A percentile compares a stretch with the other conserved stretches of the same genome.
Conservation (phyloP, 2,113 vertebrate species). For the Emydura subglobosa region DNA sequence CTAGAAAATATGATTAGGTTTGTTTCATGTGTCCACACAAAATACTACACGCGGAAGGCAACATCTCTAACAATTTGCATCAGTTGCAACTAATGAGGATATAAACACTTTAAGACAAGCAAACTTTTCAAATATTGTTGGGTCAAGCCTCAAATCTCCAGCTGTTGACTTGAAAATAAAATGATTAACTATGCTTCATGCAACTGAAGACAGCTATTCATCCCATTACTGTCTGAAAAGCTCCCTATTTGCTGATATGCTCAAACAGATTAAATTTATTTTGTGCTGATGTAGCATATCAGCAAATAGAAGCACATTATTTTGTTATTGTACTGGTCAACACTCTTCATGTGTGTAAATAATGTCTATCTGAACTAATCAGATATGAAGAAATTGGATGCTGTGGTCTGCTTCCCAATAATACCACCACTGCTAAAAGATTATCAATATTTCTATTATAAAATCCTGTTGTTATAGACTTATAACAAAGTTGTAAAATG, state of each 20-base stretch:
- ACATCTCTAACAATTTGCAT: constrained; percentile 41
- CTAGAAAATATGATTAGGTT: constrained; percentile 26
- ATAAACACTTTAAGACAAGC: constrained; percentile 42
- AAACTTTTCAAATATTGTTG: constrained; percentile 34
- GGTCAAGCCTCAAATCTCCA: constrained; percentile 6
- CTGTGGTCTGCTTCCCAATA: neutral
- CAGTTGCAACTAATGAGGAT: constrained; percentile 13
- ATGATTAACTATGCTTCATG: constrained; percentile 13
- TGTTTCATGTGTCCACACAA: constrained; percentile 16
- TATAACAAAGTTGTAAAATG: constrained; percentile 1
- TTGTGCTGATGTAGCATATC: constrained; percentile 23
- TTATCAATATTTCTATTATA: accelerated
- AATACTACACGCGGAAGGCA: constrained; percentile 5
- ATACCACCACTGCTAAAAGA: neutral
- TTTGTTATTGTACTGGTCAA: neutral
- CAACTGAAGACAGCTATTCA: constrained; percentile 40
- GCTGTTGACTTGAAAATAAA: constrained; percentile 42
- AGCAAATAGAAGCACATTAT: neutral
- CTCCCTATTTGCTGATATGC: constrained; percentile 33
- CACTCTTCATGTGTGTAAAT: accelerated
- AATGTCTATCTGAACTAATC: neutral
- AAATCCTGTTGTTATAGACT: neutral
- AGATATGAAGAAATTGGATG: constrained; percentile 14
- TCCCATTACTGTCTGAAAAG: constrained; percentile 44
- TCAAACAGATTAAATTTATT: constrained; percentile 25